Conservation (phyloP, 2,113 vertebrate genomes). For the Xiphias gladius region DNA sequence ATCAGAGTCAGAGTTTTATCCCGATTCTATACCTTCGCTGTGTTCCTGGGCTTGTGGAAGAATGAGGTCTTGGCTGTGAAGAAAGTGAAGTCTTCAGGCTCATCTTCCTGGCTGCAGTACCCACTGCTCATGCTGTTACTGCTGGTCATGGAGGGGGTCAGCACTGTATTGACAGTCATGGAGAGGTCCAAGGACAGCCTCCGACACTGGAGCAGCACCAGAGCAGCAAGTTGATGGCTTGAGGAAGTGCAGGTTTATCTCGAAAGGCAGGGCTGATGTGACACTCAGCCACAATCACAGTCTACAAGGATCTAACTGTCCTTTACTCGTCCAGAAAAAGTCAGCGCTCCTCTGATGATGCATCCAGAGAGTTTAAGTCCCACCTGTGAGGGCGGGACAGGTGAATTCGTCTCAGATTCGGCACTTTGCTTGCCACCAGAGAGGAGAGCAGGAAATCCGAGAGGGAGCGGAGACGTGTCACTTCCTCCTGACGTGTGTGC, state of each 20-base stretch:
- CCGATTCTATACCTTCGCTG: slow-evolving; percentile 87
- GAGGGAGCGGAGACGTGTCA: slow-evolving; percentile 68
- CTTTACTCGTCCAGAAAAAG: slow-evolving; percentile 50
- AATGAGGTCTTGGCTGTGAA: slow-evolving; percentile 97
- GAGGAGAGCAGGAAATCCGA: slow-evolving; percentile 76
- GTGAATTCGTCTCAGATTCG: slow-evolving; percentile 69
- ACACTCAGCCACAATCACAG: slow-evolving; percentile 49
- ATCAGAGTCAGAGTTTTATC: not conserved
- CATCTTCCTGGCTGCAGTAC: slow-evolving; percentile 97
- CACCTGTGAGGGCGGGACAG: slow-evolving; percentile 57
- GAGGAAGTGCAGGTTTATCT: slow-evolving; percentile 46
- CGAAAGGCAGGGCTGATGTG: slow-evolving; percentile 7
- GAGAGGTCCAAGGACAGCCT: slow-evolving; percentile 41
- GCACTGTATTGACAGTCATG: slow-evolving; percentile 79
- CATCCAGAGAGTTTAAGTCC: slow-evolving; percentile 62
- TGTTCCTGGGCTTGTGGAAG: slow-evolving; percentile 85
- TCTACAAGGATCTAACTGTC: slow-evolving; percentile 18
- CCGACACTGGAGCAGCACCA: slow-evolving; percentile 21
- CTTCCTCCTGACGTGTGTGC: slow-evolving; percentile 71
- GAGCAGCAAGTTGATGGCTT: slow-evolving; percentile 28
- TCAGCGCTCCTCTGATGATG: slow-evolving; percentile 36
- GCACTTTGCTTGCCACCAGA: slow-evolving; percentile 51
- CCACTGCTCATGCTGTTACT: slow-evolving; percentile 98
- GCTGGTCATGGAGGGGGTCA: slow-evolving; percentile 83
- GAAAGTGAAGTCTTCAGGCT: slow-evolving; percentile 92